phyloP scores from a whole-genome alignment of 2,797 vertebrate species.

The Mionectes olivaceus region DNA sequence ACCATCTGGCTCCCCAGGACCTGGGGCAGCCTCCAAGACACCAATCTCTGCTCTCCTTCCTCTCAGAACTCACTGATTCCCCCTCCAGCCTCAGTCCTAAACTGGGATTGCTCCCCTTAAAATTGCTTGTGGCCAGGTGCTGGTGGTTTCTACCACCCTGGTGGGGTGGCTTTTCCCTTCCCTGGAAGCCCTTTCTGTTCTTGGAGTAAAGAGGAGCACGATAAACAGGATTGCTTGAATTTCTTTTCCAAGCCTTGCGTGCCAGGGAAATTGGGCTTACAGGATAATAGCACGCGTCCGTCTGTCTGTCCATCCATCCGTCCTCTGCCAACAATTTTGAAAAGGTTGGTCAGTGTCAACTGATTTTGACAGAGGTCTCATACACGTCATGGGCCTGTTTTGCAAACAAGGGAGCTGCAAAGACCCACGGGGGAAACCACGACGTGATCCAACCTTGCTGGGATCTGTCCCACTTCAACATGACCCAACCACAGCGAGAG shows the following conservation, averaged over 20 bases:
- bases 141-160: background rate
- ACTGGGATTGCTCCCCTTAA: background rate
- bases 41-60: background rate
- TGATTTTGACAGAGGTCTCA: background rate
- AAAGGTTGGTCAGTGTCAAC: background rate
- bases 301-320: background rate
- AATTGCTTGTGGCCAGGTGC: background rate
- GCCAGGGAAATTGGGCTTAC: background rate
- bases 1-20: background rate
- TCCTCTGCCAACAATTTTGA: background rate
- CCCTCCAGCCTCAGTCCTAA: background rate
- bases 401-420: background rate
- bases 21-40: background rate
- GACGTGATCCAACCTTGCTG: background rate
- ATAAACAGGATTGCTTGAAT: background rate
- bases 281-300: fast-evolving
- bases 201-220: background rate
- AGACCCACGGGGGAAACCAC: background rate
- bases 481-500: fast-evolving
- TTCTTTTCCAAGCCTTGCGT: background rate
- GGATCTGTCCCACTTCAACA: background rate
- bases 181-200: fast-evolving
- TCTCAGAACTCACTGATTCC: background rate
- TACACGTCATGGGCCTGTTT: background rate
- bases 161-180: background rate